Percentiles rank a stretch among this genome's conserved stretches.
Evolutionary conservation across 2,888 invertebrate species (phyloP).

Genomic region (Netelia fuscicornis): DNA sequence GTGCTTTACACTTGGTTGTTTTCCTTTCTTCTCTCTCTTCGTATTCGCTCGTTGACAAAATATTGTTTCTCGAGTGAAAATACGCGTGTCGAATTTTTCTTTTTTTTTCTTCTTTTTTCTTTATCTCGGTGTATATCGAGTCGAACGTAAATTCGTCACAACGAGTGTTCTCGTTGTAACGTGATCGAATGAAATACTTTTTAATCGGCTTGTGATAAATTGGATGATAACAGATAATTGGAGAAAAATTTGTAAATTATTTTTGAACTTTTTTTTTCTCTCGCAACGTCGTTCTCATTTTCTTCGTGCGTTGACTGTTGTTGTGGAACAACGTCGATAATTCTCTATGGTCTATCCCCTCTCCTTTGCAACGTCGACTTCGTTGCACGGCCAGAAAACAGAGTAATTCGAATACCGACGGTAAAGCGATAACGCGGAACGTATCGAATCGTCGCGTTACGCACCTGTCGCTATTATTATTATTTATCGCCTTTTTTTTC

Average conservation of each 20-base stretch:
- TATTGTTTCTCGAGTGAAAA: constrained; percentile 39
- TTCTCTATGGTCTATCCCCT: constrained; percentile 20
- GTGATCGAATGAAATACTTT: neutral
- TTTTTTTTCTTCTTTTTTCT: neutral
- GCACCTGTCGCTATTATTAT: constrained; percentile 8
- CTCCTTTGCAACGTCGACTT: neutral
- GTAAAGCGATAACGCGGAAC: constrained; percentile 33
- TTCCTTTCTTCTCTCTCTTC: constrained; percentile 25
- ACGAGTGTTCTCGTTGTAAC: constrained; percentile 13
- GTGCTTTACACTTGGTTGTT: neutral
- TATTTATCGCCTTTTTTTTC: neutral
- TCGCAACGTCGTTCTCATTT: too few species aligned
- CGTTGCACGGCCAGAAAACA: neutral
- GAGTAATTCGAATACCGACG: constrained; percentile 21
- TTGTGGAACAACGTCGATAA: constrained; percentile 3
- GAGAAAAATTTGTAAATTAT: too few species aligned
- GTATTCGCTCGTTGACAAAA: constrained; percentile 44
- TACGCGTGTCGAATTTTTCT: neutral
- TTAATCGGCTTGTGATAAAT: neutral
- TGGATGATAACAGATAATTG: too few species aligned
- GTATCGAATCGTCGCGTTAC: constrained; percentile 30
- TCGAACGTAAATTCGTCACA: constrained; percentile 48
- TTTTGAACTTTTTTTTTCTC: too few species aligned
- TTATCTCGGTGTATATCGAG: constrained; percentile 41
- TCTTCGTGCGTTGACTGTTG: too few species aligned